Base-by-base conservation (phyloP, 2,113 vertebrate genomes). In the Scatophagus argus region DNA sequence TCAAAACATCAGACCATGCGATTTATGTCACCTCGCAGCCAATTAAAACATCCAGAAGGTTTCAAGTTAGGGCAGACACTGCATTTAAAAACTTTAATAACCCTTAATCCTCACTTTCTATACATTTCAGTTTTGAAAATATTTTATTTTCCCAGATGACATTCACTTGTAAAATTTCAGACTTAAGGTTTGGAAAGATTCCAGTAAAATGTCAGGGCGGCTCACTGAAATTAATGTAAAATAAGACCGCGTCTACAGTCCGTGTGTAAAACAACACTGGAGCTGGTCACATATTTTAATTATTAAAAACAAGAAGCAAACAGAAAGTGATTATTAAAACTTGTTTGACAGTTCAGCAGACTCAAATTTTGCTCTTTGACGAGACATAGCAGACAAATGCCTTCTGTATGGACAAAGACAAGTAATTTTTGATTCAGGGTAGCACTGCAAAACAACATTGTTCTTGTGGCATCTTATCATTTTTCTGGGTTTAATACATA, bases 21-120 rank as follows among this genome's bases (percentile, higher is more conserved):
- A 86, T 79, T 58, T 55, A 70, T 71, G 87, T 88, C 74, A 79
- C 44, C 49, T 81, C 52, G 73, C 81, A 88, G 81, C 71, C 72
- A 80, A 62, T 87, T 83, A 86, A 89, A 88, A 64, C 10, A 79
- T 47, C 55, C 43, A 61, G 31, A 79, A 47, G 25, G 32, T 36
- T 81, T 74, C 34, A 41, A 56, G 31, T n/a, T 25, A 29, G 5
- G 34, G 36, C n/a, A 76, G 32, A 43, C 44, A 32, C 49, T 41
- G 51, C n/a, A 70, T 59, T 67, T 52, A 43, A 60, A 51, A 51
- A 52, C 32, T 21, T 54, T 2, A 65, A 46, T 10, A 62, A 62
- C 43, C 31, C 62, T 79, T 61, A 73, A 51, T 63, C 39, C 36
- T 31, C 21, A 51, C 11, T 36, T 44, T 31, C 11, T 47, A 19